Conservation (phyloP, 1,140 invertebrate genomes). For the Theocolax elegans region DNA sequence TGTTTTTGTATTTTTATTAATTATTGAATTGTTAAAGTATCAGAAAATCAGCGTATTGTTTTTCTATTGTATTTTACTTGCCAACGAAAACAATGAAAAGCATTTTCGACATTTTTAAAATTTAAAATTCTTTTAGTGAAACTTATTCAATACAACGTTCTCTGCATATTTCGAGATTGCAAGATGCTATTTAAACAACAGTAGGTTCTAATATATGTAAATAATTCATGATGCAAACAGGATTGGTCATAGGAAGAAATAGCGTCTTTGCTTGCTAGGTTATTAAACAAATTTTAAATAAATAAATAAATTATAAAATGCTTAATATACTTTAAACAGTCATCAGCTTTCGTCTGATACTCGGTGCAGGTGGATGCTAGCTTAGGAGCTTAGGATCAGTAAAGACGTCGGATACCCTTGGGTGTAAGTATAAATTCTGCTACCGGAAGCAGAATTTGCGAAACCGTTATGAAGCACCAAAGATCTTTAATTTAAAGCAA, state of each 20-base stretch:
- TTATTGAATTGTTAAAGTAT: too few relatives aligned
- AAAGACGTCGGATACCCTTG: background rate
- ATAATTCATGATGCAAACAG: slow-evolving; percentile 2
- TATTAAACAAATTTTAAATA: too few relatives aligned
- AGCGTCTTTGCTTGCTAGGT: background rate
- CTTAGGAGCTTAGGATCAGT: slow-evolving; percentile 5
- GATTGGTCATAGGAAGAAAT: background rate
- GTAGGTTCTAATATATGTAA: too few relatives aligned
- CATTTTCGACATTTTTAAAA: too few relatives aligned
- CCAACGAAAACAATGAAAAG: too few relatives aligned
- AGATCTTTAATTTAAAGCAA: slow-evolving; percentile 13
- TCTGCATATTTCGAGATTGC: too few relatives aligned
- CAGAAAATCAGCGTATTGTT: too few relatives aligned
- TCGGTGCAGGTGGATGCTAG: background rate
- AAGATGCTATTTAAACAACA: too few relatives aligned
- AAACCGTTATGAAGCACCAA: background rate
- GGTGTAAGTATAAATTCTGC: background rate
- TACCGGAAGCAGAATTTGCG: background rate
- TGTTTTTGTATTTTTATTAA: too few relatives aligned
- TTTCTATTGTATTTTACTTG: too few relatives aligned
- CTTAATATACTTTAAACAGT: slow-evolving; percentile 1
- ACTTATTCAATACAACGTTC: too few relatives aligned
- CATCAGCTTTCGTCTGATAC: background rate
- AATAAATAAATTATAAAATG: slow-evolving; percentile 29
- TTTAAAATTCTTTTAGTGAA: too few relatives aligned